Evolutionary conservation across 2,797 vertebrate species (phyloP).

Genomic region (Hoplostethus mediterraneus): DNA sequence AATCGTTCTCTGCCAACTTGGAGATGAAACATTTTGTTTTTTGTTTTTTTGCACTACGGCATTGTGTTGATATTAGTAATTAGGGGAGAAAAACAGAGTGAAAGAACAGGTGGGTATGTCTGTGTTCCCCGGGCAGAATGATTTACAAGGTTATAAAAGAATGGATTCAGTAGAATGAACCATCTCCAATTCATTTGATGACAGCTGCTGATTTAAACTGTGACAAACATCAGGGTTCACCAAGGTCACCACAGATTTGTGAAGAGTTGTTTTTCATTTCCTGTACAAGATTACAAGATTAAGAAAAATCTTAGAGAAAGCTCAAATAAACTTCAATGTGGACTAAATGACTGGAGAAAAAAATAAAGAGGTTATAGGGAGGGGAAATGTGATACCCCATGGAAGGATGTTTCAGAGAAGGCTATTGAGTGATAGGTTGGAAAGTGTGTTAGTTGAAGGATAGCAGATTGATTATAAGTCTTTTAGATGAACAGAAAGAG

Average conservation of each 20-base stretch:
- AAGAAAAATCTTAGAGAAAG: no score
- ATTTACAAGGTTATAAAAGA: slow-evolving; percentile 60
- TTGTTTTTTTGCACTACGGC: neutral
- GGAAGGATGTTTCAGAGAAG: no score
- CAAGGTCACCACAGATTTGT: slow-evolving; percentile 31
- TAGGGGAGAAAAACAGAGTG: slow-evolving; percentile 27
- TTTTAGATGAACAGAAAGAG: no score
- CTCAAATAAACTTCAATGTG: no score
- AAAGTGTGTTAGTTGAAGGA: no score
- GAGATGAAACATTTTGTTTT: slow-evolving; percentile 26
- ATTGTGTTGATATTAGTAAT: neutral
- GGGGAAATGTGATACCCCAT: no score
- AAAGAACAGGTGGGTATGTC: slow-evolving; percentile 46
- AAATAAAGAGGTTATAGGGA: no score
- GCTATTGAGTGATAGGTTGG: no score
- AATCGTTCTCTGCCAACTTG: slow-evolving; percentile 17
- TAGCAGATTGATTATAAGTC: no score
- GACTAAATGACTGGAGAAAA: no score
- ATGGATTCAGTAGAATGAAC: slow-evolving; percentile 40
- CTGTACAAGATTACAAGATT: no score
- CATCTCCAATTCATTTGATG: slow-evolving; percentile 26
- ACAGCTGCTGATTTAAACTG: slow-evolving; percentile 48
- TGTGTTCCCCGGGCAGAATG: slow-evolving; percentile 22
- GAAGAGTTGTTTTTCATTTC: no score
- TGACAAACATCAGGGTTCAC: slow-evolving; percentile 22